Evolutionary conservation across 2,888 invertebrate genomes (phyloP).

Genomic region (Agrotis puta): DNA sequence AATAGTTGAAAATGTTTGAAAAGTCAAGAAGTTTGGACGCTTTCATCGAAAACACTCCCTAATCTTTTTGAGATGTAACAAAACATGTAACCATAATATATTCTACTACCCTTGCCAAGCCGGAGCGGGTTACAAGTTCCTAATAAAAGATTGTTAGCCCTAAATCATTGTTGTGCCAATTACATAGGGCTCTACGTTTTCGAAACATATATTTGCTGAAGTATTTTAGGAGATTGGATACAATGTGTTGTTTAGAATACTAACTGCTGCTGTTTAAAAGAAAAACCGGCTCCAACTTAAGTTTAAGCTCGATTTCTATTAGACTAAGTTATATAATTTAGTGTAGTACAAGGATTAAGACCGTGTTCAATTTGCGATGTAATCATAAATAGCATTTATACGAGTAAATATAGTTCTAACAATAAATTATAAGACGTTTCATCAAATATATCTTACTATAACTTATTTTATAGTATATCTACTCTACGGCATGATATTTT

Average conservation of each 20-base stretch:
- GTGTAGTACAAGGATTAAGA: not conserved
- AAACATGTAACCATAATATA: too few species aligned
- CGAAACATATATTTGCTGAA: slow-evolving; percentile 21
- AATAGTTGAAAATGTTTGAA: too few species aligned
- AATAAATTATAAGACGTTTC: not conserved
- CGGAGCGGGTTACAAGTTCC: too few species aligned
- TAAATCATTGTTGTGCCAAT: slow-evolving; percentile 13
- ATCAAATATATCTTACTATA: not conserved
- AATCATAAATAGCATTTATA: not conserved
- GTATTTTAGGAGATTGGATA: slow-evolving; percentile 27
- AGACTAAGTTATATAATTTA: not conserved
- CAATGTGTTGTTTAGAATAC: slow-evolving; percentile 21
- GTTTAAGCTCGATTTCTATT: too few species aligned
- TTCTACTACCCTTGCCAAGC: too few species aligned
- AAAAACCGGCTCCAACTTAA: too few species aligned
- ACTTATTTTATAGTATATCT: too few species aligned
- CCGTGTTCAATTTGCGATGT: slow-evolving; percentile 2
- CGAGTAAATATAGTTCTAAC: not conserved
- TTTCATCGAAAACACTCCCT: too few species aligned
- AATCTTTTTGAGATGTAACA: too few species aligned
- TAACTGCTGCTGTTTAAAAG: not conserved
- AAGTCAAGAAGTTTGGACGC: too few species aligned
- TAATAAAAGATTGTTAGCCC: slow-evolving; percentile 7
- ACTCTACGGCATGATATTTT: too few species aligned
- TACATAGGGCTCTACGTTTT: slow-evolving; percentile 2